Conservation (phyloP, 2,113 vertebrate species). For the Sapajus apella region DNA sequence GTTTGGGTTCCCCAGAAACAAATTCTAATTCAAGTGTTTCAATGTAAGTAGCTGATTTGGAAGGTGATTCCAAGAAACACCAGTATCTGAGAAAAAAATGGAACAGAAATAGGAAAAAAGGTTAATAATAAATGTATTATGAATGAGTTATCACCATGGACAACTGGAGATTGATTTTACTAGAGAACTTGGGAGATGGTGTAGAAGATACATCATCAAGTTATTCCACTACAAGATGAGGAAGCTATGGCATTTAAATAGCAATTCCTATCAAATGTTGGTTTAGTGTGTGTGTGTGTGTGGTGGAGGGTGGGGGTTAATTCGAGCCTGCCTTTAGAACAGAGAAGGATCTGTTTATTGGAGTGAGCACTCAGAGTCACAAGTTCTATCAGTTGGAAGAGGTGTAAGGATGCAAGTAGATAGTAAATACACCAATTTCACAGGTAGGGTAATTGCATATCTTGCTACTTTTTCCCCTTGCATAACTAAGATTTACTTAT, state of each 20-base stretch:
- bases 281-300: too few relatives aligned
- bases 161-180: background rate
- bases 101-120: background rate
- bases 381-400: background rate
- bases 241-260: background rate
- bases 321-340: background rate
- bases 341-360: background rate
- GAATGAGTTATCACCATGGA: background rate
- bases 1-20: background rate
- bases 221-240: background rate
- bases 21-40: background rate
- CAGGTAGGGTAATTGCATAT: too few relatives aligned
- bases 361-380: background rate
- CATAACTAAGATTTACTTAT: background rate
- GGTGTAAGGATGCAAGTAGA: background rate
- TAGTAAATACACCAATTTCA: background rate
- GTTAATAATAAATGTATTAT: background rate
- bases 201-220: background rate
- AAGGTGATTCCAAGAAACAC: background rate
- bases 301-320: background rate
- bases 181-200: background rate
- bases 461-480: background rate
- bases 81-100: background rate
- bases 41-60: background rate
- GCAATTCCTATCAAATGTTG: background rate